Percentiles rank a stretch among this genome's conserved stretches.
These are phyloP conservation scores for Pontoporia blainvillei DNA, from an alignment of 2,113 vertebrate genomes.

Conservation along the genomic window DNA sequence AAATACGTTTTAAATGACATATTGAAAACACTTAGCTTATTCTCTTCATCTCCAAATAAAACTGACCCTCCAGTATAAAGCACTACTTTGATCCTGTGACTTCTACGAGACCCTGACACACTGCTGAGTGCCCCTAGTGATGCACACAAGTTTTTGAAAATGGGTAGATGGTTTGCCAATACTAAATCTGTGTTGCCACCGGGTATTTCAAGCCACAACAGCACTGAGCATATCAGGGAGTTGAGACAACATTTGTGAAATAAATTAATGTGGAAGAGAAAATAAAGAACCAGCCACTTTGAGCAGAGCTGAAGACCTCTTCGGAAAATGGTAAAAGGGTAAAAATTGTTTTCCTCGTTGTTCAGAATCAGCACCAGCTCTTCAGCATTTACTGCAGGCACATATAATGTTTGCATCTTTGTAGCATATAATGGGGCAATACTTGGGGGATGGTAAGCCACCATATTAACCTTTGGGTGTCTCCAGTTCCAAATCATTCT, in stretches of 20 bases:
- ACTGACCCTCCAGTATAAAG: not conserved
- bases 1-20: conserved; percentile 9
- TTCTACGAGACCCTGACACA: not conserved
- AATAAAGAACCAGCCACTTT: not conserved
- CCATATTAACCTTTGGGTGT: not conserved
- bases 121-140: not conserved
- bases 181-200: not conserved
- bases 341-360: not conserved
- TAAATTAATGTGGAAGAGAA: not conserved
- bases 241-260: not conserved
- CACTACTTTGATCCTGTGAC: not conserved
- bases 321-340: not conserved
- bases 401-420: not conserved
- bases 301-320: not conserved
- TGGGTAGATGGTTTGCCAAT: not conserved
- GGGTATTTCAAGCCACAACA: not conserved
- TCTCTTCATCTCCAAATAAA: not conserved
- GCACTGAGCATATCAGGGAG: not conserved
- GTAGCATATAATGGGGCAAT: no score
- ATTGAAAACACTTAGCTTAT: not conserved
- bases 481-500: not conserved
- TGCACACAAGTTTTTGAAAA: not conserved
- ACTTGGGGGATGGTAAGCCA: not conserved
- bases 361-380: not conserved
- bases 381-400: not conserved